Conservation (phyloP, 2,797 vertebrate species). For the Sparus aurata region DNA sequence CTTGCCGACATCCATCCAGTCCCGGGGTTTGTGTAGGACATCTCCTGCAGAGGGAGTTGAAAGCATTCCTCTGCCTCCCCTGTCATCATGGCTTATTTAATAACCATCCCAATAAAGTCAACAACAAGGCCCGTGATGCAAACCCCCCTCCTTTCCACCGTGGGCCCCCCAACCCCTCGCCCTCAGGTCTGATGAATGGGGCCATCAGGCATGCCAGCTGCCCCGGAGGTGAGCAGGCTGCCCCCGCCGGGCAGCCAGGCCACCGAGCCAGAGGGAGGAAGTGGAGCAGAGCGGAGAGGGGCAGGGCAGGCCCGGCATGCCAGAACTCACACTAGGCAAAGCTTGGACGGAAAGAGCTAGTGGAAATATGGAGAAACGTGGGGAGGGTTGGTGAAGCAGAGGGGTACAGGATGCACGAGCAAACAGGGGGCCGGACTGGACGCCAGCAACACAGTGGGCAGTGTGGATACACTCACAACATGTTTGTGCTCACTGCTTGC, state of each 20-base stretch:
- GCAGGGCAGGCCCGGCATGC: constrained; percentile 73
- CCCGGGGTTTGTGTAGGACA: constrained; percentile 74
- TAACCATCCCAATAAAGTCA: constrained; percentile 90
- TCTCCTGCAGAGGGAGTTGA: constrained; percentile 84
- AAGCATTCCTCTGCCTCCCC: constrained; percentile 85
- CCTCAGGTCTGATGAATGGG: constrained; percentile 83
- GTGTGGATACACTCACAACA: constrained; percentile 74
- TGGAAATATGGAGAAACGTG: constrained; percentile 77
- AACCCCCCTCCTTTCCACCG: constrained; percentile 27
- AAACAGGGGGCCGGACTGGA: constrained; percentile 66
- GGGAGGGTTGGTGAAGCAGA: constrained; percentile 76
- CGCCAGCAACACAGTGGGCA: constrained; percentile 79
- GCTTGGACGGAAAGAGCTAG: constrained; percentile 69
- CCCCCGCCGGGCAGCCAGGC: constrained; percentile 76
- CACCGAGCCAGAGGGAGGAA: constrained; percentile 78
- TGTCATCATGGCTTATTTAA: constrained; percentile 89
- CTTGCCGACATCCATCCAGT: constrained; percentile 65
- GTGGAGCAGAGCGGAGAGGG: constrained; percentile 65
- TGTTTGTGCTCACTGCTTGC: constrained; percentile 69
- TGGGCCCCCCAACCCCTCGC: constrained; percentile 52
- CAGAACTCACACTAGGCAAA: constrained; percentile 82
- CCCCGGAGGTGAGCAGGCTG: constrained; percentile 87
- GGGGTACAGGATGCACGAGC: constrained; percentile 80
- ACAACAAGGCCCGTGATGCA: constrained; percentile 76
- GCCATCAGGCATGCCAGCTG: constrained; percentile 88